Evolutionary conservation across 2,888 invertebrate genomes (phyloP).

Genomic region (Miltochrista miniata): DNA sequence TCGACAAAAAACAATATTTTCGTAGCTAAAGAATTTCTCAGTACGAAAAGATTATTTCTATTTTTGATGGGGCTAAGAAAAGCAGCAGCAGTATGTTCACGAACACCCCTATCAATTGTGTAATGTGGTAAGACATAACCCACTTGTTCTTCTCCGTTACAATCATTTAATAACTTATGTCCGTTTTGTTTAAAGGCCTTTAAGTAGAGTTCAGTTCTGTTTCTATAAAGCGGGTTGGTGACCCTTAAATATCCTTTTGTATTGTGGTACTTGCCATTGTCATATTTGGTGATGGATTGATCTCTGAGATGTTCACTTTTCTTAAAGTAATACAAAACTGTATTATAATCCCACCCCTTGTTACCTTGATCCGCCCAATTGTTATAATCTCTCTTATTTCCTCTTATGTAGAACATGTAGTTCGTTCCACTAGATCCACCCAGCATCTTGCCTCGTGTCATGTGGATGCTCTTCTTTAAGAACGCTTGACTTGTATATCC

Average conservation of each 20-base stretch:
- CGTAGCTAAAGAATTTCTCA: constrained; percentile 43
- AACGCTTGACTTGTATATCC: constrained; percentile 49
- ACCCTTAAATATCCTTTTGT: constrained; percentile 49
- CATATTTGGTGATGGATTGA: constrained; percentile 37
- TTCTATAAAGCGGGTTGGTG: constrained; percentile 50
- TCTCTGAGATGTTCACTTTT: constrained; percentile 51
- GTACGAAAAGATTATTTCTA: constrained; percentile 45
- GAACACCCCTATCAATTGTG: constrained; percentile 39
- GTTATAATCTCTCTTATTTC: constrained; percentile 85
- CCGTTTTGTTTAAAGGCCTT: constrained; percentile 49
- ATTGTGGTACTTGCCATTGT: constrained; percentile 46
- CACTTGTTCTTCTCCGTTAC: constrained; percentile 44
- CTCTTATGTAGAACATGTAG: constrained; percentile 86
- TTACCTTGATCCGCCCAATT: constrained; percentile 83
- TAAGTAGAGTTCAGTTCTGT: constrained; percentile 55
- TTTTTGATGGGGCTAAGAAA: constrained; percentile 43
- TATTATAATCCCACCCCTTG: constrained; percentile 58
- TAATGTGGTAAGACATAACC: constrained; percentile 44
- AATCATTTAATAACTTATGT: constrained; percentile 41
- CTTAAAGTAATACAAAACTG: constrained; percentile 50
- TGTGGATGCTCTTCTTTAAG: constrained; percentile 38
- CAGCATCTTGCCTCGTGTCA: constrained; percentile 85
- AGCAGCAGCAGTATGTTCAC: constrained; percentile 46
- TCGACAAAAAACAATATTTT: no score
- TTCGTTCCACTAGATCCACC: constrained; percentile 87